Evolutionary conservation across 2,888 invertebrate species (phyloP).

Genomic region (Leptinotarsa juncta): DNA sequence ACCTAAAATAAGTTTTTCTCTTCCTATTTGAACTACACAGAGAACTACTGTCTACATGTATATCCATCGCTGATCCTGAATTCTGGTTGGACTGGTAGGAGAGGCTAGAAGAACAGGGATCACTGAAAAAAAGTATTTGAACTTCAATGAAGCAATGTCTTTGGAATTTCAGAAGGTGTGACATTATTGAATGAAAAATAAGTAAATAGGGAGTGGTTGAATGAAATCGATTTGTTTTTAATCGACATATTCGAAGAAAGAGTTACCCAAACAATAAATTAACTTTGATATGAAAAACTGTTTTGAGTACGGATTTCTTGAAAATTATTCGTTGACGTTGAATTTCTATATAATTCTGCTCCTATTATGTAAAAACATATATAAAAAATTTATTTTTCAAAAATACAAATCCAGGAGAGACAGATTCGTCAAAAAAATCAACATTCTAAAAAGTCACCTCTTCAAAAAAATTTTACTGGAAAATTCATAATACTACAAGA

Average conservation of each 20-base stretch:
- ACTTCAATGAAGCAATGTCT: constrained; percentile 7
- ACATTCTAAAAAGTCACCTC: no score
- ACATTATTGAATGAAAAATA: background rate
- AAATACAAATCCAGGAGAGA: no score
- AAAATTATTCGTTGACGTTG: no score
- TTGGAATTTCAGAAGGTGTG: constrained; percentile 16
- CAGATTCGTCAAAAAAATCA: no score
- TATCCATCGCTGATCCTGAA: constrained; percentile 56
- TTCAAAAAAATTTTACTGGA: no score
- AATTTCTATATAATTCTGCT: no score
- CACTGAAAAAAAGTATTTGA: constrained; percentile 53
- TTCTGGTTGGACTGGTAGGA: constrained; percentile 52
- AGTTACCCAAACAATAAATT: background rate
- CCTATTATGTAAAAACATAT: no score
- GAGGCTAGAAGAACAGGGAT: constrained; percentile 58
- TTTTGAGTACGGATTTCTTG: no score
- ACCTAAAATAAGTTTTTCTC: constrained; percentile 68
- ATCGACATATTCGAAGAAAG: background rate
- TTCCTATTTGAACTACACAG: constrained; percentile 60
- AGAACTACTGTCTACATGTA: constrained; percentile 59
- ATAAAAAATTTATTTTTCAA: no score
- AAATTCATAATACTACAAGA: no score
- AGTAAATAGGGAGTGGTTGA: background rate
- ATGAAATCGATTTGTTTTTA: background rate
- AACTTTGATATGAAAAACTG: background rate